Base-by-base conservation (phyloP, 2,113 vertebrate species). In the Thamnophis sirtalis region DNA sequence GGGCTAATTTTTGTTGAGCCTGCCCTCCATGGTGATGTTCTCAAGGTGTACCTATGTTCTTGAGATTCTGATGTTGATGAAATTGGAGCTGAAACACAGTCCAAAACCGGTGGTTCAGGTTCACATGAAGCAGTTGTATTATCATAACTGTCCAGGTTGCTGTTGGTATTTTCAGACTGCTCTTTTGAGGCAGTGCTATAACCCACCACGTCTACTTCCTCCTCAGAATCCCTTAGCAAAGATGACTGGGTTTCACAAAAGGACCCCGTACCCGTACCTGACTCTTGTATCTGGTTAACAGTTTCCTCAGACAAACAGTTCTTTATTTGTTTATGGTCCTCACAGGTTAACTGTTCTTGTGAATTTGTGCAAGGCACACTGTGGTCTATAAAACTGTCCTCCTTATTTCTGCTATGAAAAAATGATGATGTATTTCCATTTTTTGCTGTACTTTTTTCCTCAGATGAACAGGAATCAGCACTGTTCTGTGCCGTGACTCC, bases 291-390 rank as follows among this genome's bases (percentile, higher is more conserved):
- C 97, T 96, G 97, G 94, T 95, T 92, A 90, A 94, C 91, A 87
- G 13, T 95, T 89, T 98, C 97, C 95, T 94, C 96, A 91, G 97
- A 96, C 93, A 96, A 96, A 95, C 97, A 97, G 95, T 97, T 96
- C 90, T 96, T 97, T 96, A 97, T 91, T 96, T 94, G 93, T 97
- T 98, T 97, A 96, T 97, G 97, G 96, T 97, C 97, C 97, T 97
- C 97, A 94, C 97, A 96, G 91, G 98, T 97, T 95, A 97, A 96
- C 97, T 98, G 98, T 97, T 97, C 98, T 95, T 98, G 97, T 96
- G 98, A 98, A 97, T 98, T 98, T 97, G 97, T 98, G 98, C 98
- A 99, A 99, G 98, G 99, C 99, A 99, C 99, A 94, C 98, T 96
- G 96, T 98, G 98, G 97, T 99, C 98, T 94, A 98, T 96, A 95